phyloP scores from a whole-genome alignment of 2,113 vertebrate genomes.

The Alligator mississippiensis region DNA sequence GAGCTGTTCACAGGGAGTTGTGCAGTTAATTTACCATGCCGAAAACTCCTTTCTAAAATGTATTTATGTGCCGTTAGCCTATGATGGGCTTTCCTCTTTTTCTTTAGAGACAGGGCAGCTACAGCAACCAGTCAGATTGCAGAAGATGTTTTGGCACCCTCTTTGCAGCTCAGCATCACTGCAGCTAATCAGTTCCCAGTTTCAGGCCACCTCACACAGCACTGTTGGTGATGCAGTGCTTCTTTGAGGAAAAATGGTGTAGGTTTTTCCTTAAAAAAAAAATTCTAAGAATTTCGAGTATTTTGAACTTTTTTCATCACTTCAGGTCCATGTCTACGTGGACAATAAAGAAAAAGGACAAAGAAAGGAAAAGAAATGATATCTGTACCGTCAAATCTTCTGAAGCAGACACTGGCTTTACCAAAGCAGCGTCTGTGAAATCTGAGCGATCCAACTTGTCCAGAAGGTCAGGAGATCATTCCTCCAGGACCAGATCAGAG shows the following conservation, averaged over 20 bases:
- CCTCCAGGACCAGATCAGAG: slow-evolving; percentile 61
- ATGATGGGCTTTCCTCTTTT: slow-evolving; percentile 64
- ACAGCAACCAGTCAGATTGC: slow-evolving; percentile 72
- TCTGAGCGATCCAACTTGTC: slow-evolving; percentile 66
- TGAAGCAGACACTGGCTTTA: slow-evolving; percentile 70
- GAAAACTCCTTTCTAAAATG: slow-evolving; percentile 50
- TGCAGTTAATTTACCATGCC: slow-evolving; percentile 26
- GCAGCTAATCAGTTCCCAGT: slow-evolving; percentile 63
- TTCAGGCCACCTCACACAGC: slow-evolving; percentile 31
- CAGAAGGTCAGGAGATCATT: slow-evolving; percentile 70
- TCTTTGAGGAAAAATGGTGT: slow-evolving; percentile 56
- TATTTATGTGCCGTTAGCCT: slow-evolving; percentile 50
- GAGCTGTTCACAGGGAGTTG: slow-evolving; percentile 4
- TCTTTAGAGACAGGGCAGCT: slow-evolving; percentile 71
- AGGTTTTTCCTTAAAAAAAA: slow-evolving; percentile 40
- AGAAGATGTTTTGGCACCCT: slow-evolving; percentile 62
- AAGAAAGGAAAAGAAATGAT: slow-evolving; percentile 71
- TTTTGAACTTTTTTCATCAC: slow-evolving; percentile 76
- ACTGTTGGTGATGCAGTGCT: slow-evolving; percentile 18
- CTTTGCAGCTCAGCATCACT: slow-evolving; percentile 63
- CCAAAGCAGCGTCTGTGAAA: slow-evolving; percentile 68
- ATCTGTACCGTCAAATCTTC: slow-evolving; percentile 60
- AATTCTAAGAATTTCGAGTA: slow-evolving; percentile 56
- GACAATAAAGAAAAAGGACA: slow-evolving; percentile 72
- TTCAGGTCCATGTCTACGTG: slow-evolving; percentile 73